A percentile compares a stretch with the other conserved stretches of the same genome.
These are phyloP conservation scores for Diachasmimorpha longicaudata DNA, from an alignment of 1,140 invertebrate genomes.

Conservation along the genomic window DNA sequence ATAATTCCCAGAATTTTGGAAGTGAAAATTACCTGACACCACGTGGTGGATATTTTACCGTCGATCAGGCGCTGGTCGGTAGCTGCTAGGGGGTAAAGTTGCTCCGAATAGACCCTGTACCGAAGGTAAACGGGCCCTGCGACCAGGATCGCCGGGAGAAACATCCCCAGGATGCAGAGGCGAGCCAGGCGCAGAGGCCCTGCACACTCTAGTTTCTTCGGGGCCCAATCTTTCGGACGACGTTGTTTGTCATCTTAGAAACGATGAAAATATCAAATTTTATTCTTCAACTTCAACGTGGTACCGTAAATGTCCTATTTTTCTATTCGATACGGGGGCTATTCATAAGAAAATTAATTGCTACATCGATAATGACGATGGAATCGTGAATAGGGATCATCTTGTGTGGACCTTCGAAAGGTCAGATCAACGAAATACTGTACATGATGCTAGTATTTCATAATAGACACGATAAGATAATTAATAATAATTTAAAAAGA, in stretches of 20 bases:
- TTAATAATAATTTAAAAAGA: too few relatives aligned
- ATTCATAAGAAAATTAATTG: too few relatives aligned
- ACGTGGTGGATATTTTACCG: constrained; percentile 74
- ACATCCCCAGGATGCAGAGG: constrained; percentile 69
- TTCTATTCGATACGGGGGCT: too few relatives aligned
- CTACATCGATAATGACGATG: too few relatives aligned
- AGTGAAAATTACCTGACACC: constrained; percentile 71
- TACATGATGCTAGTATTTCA: too few relatives aligned
- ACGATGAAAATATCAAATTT: background rate
- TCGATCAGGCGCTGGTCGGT: constrained; percentile 79
- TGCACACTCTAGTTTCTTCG: constrained; percentile 63
- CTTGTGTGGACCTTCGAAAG: too few relatives aligned
- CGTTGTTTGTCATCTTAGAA: background rate
- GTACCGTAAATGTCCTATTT: too few relatives aligned
- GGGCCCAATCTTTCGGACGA: constrained; percentile 41
- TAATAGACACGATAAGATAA: too few relatives aligned
- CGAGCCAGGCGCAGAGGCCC: constrained; percentile 69
- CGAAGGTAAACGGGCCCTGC: constrained; percentile 72
- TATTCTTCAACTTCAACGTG: too few relatives aligned
- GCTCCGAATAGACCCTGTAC: constrained; percentile 72
- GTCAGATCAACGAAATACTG: too few relatives aligned
- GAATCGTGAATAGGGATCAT: too few relatives aligned
- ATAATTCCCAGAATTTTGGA: too few relatives aligned
- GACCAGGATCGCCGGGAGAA: constrained; percentile 71
- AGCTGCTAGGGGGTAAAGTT: constrained; percentile 74